Conservation (phyloP, 2,888 invertebrate genomes). For the Rhagonycha lutea region DNA sequence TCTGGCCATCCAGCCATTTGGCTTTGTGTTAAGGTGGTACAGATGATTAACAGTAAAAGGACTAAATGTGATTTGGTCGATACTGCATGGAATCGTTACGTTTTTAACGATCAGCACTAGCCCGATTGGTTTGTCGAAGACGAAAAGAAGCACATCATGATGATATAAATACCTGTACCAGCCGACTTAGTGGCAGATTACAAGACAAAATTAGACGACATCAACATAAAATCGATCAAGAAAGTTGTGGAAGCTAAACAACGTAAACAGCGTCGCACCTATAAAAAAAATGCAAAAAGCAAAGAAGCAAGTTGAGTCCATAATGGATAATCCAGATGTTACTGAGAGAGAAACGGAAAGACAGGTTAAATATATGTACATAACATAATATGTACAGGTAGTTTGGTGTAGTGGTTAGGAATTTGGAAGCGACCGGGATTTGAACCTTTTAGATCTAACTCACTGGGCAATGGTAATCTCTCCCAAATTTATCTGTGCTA, state of each 20-base stretch:
- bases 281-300: constrained; percentile 88
- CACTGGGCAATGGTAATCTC: too few species aligned
- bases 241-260: constrained; percentile 98
- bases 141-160: constrained; percentile 90
- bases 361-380: too few species aligned
- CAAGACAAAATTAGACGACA: constrained; percentile 77
- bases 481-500: too few species aligned
- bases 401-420: too few species aligned
- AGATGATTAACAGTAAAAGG: constrained; percentile 88
- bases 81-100: constrained; percentile 90
- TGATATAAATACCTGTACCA: constrained; percentile 80
- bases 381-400: too few species aligned
- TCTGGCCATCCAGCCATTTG: too few species aligned
- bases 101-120: constrained; percentile 87
- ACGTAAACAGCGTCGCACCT: constrained; percentile 89
- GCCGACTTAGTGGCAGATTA: constrained; percentile 85
- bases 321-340: constrained; percentile 88
- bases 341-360: constrained; percentile 91
- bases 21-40: too few species aligned
- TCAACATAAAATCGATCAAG: constrained; percentile 94
- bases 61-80: constrained; percentile 88
- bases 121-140: constrained; percentile 97
- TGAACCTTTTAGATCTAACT: too few species aligned
- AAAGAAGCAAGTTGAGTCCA: constrained; percentile 92
- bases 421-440: too few species aligned